A percentile compares a stretch with the other conserved stretches of the same genome.
Conservation (phyloP, 2,113 vertebrate genomes). For the Daubentonia madagascariensis region DNA sequence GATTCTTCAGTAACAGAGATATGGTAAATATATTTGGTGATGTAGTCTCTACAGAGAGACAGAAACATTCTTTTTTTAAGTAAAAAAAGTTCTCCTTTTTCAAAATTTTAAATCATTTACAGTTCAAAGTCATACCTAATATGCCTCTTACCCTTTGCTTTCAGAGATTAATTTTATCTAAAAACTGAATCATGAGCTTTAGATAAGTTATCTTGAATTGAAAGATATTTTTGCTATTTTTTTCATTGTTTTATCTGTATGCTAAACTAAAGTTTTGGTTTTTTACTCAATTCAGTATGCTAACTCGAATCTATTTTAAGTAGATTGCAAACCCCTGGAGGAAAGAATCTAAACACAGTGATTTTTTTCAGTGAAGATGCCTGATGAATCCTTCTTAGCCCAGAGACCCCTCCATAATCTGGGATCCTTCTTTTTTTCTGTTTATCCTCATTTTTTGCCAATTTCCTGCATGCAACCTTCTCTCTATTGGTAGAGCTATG, state of each 20-base stretch:
- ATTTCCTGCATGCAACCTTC: neutral
- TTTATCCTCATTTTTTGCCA: neutral
- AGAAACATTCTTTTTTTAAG: neutral
- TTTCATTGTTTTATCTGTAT: neutral
- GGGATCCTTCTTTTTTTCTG: neutral
- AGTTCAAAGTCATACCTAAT: neutral
- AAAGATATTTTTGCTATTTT: neutral
- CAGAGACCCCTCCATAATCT: neutral
- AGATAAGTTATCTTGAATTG: slow-evolving; percentile 26
- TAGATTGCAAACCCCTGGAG: neutral
- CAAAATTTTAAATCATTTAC: slow-evolving; percentile 15
- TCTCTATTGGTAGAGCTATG: neutral
- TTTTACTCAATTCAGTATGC: neutral
- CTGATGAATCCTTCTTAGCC: neutral
- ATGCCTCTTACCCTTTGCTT: slow-evolving; percentile 18
- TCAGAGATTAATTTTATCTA: slow-evolving; percentile 27
- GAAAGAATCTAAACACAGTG: neutral
- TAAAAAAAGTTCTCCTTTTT: neutral
- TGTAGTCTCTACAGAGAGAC: neutral
- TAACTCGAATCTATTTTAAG: neutral
- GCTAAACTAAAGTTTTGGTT: neutral
- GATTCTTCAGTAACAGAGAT: slow-evolving; percentile 48
- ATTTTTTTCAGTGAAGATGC: neutral
- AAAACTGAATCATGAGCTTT: slow-evolving; percentile 7
- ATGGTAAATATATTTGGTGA: slow-evolving; percentile 45